phyloP scores from a whole-genome alignment of 2,113 vertebrate genomes.

The Manacus vitellinus region DNA sequence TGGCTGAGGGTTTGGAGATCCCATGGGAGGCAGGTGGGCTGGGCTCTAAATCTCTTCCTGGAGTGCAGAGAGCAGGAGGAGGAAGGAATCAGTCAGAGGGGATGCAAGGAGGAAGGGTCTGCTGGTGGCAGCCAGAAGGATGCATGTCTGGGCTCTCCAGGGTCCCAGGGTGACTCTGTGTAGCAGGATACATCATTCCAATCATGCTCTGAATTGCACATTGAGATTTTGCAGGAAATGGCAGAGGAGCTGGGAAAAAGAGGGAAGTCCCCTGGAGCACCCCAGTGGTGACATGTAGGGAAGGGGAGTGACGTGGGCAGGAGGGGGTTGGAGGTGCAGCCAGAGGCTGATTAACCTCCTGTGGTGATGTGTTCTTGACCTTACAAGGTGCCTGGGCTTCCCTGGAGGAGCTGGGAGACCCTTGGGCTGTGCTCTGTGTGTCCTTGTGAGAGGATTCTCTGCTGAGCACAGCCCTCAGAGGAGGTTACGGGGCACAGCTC shows the following conservation, averaged over 20 bases:
- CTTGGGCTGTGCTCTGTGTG: rapidly evolving
- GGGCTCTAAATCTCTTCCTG: background rate
- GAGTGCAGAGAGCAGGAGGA: background rate
- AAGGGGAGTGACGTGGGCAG: background rate
- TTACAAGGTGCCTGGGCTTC: background rate
- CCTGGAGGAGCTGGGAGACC: background rate
- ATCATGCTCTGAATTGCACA: background rate
- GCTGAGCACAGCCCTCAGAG: background rate
- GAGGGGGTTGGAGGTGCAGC: background rate
- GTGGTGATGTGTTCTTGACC: rapidly evolving
- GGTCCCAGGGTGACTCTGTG: background rate
- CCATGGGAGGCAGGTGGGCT: background rate
- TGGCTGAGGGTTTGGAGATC: background rate
- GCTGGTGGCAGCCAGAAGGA: background rate
- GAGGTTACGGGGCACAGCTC: background rate
- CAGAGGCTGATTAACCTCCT: background rate
- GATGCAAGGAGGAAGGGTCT: rapidly evolving
- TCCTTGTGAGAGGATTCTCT: background rate
- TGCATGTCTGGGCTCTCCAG: rapidly evolving
- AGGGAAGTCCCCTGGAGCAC: background rate
- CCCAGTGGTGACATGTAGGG: rapidly evolving
- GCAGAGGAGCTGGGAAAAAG: background rate
- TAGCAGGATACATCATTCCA: rapidly evolving
- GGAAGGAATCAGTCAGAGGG: background rate
- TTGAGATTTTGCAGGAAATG: rapidly evolving